These are phyloP conservation scores for Drosophila melanogaster DNA, from an alignment of 1,140 invertebrate genomes.

Conservation along the genomic window DNA sequence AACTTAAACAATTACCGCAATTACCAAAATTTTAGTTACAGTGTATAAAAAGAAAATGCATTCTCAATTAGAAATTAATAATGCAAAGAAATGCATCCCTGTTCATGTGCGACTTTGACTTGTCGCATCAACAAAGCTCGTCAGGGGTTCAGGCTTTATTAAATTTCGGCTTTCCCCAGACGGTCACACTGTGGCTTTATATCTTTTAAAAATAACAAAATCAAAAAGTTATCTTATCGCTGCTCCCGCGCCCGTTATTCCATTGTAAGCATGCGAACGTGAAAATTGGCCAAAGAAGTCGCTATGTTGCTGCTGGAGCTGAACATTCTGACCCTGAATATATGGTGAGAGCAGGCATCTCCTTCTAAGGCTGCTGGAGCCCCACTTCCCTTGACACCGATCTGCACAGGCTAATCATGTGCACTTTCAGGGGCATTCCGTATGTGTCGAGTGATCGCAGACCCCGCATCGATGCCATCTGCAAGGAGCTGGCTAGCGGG, in stretches of 20 bases:
- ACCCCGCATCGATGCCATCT: slow-evolving; percentile 92
- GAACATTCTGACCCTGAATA: slow-evolving; percentile 81
- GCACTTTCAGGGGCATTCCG: slow-evolving; percentile 91
- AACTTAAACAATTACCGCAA: too few species aligned
- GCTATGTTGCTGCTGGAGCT: slow-evolving; percentile 75
- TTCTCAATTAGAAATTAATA: too few species aligned
- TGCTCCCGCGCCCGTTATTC: slow-evolving; percentile 23
- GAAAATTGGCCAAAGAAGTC: slow-evolving; percentile 14
- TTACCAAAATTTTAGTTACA: too few species aligned
- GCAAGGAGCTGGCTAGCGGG: slow-evolving; percentile 88
- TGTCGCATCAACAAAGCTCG: not conserved
- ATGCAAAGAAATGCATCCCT: not conserved
- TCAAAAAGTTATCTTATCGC: slow-evolving; percentile 53
- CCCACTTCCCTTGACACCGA: slow-evolving; percentile 9
- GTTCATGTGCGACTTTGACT: not conserved
- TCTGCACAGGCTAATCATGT: slow-evolving; percentile 33
- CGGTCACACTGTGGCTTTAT: slow-evolving; percentile 11
- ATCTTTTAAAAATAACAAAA: slow-evolving; percentile 31
- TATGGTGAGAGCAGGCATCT: slow-evolving; percentile 63
- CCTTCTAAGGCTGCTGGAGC: slow-evolving; percentile 16
- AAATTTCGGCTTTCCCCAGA: not conserved
- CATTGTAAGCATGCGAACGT: slow-evolving; percentile 49
- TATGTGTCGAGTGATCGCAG: slow-evolving; percentile 91
- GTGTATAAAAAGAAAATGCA: too few species aligned
- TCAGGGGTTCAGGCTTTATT: not conserved